A percentile compares a stretch with the other conserved stretches of the same genome.
Conservation (phyloP, 1,140 invertebrate genomes). For the Bombus picipes region DNA sequence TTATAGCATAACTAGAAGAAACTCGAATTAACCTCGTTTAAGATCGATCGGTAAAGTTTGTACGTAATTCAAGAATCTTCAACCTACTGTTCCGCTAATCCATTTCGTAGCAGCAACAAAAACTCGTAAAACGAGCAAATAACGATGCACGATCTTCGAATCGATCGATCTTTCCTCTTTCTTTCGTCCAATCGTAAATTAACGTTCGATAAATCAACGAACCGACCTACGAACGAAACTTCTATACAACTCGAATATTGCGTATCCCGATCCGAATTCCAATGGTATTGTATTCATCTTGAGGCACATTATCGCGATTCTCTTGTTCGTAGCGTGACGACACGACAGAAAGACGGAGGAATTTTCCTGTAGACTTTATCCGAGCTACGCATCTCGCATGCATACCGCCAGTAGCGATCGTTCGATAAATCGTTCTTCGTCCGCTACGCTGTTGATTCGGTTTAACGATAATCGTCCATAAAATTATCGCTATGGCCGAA, state of each 20-base stretch:
- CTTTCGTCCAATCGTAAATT: not conserved
- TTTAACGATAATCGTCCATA: constrained; percentile 23
- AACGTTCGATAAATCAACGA: constrained; percentile 10
- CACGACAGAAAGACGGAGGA: constrained; percentile 30
- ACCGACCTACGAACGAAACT: not conserved
- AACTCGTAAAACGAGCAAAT: not conserved
- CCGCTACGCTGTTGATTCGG: not conserved
- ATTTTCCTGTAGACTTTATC: constrained; percentile 27
- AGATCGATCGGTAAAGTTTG: not conserved
- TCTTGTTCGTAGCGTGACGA: constrained; percentile 34
- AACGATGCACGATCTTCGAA: not conserved
- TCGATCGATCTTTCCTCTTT: constrained; percentile 6
- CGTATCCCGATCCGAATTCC: not conserved
- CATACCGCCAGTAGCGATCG: constrained; percentile 41
- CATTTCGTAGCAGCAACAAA: not conserved
- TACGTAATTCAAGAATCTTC: not conserved
- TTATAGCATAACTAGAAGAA: not conserved
- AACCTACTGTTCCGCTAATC: constrained; percentile 9
- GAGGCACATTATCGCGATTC: constrained; percentile 13
- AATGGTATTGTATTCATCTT: constrained; percentile 5
- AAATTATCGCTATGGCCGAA: not conserved
- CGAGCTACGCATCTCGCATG: constrained; percentile 28
- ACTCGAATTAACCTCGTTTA: not conserved
- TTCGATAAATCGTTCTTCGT: constrained; percentile 29
- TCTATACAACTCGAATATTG: constrained; percentile 5